These are phyloP conservation scores for Semotilus atromaculatus DNA, from an alignment of 2,797 vertebrate species.

Conservation along the genomic window DNA sequence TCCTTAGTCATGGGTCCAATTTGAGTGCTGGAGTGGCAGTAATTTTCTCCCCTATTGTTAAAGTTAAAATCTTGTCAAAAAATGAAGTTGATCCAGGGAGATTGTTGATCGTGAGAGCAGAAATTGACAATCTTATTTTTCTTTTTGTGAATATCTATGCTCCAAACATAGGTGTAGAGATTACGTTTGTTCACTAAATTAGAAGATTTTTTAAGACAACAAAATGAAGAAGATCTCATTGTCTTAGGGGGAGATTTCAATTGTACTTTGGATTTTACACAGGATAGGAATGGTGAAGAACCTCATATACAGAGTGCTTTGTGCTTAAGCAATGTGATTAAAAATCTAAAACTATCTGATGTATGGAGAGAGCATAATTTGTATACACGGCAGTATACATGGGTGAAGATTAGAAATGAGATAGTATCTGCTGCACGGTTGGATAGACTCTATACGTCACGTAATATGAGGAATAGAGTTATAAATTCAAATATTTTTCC, in stretches of 20 bases:
- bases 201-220: no score
- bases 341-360: neutral
- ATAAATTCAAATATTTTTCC: neutral
- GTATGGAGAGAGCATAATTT: neutral
- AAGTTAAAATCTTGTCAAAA: no score
- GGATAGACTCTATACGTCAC: neutral
- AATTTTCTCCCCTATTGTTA: neutral
- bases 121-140: no score
- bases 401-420: neutral
- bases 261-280: no score
- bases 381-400: neutral
- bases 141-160: no score
- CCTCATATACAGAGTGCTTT: neutral
- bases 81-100: no score
- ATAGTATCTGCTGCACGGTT: neutral
- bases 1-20: neutral
- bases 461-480: neutral
- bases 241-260: no score
- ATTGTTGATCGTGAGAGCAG: no score
- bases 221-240: no score
- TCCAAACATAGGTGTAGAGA: no score
- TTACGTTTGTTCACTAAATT: no score
- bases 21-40: neutral
- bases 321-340: neutral
- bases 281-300: neutral